Conservation (phyloP, 2,797 vertebrate species). For the Peromyscus nudipes region DNA sequence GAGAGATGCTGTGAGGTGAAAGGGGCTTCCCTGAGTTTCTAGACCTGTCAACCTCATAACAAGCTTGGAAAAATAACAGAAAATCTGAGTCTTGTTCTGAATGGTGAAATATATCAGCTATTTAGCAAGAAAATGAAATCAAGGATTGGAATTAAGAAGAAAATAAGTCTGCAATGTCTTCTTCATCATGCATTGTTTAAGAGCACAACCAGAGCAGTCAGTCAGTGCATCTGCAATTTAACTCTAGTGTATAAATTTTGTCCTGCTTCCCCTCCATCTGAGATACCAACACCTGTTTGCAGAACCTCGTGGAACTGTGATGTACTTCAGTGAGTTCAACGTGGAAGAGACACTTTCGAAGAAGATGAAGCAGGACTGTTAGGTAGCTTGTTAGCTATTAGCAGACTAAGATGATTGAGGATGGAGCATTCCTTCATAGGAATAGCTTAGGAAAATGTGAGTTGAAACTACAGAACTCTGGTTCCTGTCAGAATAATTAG, state of each 20-base stretch:
- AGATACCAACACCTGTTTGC: slow-evolving; percentile 27
- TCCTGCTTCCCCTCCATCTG: background rate
- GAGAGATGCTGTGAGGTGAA: background rate
- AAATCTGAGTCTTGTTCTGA: background rate
- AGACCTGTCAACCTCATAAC: background rate
- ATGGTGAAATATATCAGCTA: background rate
- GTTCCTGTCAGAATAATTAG: background rate
- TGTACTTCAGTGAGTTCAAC: background rate
- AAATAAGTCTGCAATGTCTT: background rate
- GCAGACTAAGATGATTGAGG: background rate
- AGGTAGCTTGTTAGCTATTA: background rate
- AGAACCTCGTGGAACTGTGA: background rate
- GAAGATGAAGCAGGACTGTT: background rate
- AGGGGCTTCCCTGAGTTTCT: background rate
- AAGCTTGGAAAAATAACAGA: background rate
- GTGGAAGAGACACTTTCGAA: background rate
- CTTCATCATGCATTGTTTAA: background rate
- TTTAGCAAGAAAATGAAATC: slow-evolving; percentile 35
- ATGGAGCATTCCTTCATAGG: background rate
- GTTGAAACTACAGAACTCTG: background rate
- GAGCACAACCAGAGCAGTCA: background rate
- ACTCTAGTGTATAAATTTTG: background rate
- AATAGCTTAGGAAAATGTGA: background rate
- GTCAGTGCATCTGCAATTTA: background rate
- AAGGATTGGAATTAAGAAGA: background rate